A percentile compares a stretch with the other conserved stretches of the same genome.
phyloP scores from a whole-genome alignment of 2,888 invertebrate species.

The Hecatera dysodea region DNA sequence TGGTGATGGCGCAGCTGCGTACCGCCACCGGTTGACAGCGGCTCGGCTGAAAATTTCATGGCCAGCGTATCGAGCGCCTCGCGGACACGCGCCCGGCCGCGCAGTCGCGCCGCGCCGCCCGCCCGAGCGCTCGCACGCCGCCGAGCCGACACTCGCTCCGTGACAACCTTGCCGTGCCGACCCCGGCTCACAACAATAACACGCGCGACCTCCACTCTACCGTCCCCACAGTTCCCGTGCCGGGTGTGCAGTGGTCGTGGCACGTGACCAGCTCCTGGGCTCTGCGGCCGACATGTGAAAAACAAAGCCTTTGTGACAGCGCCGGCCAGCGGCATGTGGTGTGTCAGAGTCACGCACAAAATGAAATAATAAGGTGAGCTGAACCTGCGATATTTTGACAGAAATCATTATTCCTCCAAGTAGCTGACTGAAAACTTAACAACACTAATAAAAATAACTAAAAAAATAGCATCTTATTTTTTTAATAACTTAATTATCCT shows the following conservation, averaged over 20 bases:
- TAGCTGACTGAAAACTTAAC: background rate
- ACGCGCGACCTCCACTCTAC: slow-evolving; percentile 75
- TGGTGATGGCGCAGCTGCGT: slow-evolving; percentile 80
- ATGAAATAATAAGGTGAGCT: slow-evolving; percentile 89
- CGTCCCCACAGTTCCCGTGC: slow-evolving; percentile 68
- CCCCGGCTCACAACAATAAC: slow-evolving; percentile 73
- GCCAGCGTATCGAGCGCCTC: slow-evolving; percentile 87
- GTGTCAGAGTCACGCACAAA: slow-evolving; percentile 78
- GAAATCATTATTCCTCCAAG: slow-evolving; percentile 1
- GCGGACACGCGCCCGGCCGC: slow-evolving; percentile 76
- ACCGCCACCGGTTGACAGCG: slow-evolving; percentile 88
- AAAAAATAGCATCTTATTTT: background rate
- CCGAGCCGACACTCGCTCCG: slow-evolving; percentile 73
- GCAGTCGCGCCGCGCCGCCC: slow-evolving; percentile 84
- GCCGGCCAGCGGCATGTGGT: slow-evolving; percentile 80
- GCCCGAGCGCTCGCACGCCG: slow-evolving; percentile 75
- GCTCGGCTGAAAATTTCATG: slow-evolving; percentile 89
- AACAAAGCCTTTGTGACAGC: slow-evolving; percentile 75
- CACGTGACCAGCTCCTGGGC: slow-evolving; percentile 71
- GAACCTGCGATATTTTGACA: slow-evolving; percentile 26
- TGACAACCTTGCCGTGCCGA: slow-evolving; percentile 72
- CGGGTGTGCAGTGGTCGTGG: slow-evolving; percentile 77
- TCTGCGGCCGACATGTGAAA: slow-evolving; percentile 79
- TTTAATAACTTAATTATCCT: slow-evolving; percentile 33
- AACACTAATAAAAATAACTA: background rate